These are phyloP conservation scores for Porites australiensis DNA, from an alignment of 64 coral and sea anemone genomes.

Conservation along the genomic window DNA sequence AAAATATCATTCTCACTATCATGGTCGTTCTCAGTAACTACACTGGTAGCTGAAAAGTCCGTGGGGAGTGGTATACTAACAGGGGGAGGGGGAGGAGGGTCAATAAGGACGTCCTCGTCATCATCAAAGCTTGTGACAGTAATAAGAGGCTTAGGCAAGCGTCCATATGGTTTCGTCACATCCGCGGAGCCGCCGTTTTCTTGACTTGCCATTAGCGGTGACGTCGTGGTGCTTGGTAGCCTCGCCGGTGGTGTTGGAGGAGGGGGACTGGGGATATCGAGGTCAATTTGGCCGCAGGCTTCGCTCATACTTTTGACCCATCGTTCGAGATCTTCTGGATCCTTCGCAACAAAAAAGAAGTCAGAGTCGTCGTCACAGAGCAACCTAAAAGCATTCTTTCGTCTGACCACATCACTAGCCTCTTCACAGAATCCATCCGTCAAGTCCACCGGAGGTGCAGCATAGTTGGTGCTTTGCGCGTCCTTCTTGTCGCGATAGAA, in stretches of 20 bases:
- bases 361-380: constrained; percentile 74
- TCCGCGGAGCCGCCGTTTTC: background rate
- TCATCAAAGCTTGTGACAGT: constrained; percentile 82
- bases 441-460: constrained; percentile 51
- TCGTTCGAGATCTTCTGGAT: constrained; percentile 52
- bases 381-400: constrained; percentile 78
- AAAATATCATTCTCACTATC: constrained; percentile 24
- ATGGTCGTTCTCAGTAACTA: background rate
- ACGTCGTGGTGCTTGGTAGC: background rate
- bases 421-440: constrained; percentile 67
- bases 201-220: background rate
- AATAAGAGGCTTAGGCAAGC: constrained; percentile 65
- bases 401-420: constrained; percentile 45
- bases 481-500: constrained; percentile 87
- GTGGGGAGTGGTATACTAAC: constrained; percentile 7
- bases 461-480: constrained; percentile 52
- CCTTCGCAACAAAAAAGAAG: constrained; percentile 77
- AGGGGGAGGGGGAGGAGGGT: constrained; percentile 60
- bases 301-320: constrained; percentile 75
- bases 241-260: constrained; percentile 36
- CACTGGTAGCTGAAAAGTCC: constrained; percentile 45
- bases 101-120: constrained; percentile 60
- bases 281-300: constrained; percentile 47
- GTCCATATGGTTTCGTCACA: background rate
- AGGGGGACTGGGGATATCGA: constrained; percentile 14